A percentile compares a stretch with the other conserved stretches of the same genome.
Conservation (phyloP, 2,113 vertebrate species). For the Piprites chloris region DNA sequence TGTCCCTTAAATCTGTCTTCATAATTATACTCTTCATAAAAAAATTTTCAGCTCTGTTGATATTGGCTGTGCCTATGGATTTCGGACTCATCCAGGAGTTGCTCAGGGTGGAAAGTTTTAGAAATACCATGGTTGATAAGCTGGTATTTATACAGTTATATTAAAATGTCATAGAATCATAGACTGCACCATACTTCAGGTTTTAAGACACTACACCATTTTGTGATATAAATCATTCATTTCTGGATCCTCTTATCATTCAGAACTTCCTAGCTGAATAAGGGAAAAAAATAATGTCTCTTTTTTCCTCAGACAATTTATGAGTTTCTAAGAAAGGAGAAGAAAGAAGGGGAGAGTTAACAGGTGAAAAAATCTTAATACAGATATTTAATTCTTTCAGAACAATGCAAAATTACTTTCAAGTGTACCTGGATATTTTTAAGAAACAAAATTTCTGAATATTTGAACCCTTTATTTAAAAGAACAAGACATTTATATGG, state of each 20-base stretch:
- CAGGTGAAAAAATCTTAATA: not conserved
- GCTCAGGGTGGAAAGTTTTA: not conserved
- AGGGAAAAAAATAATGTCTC: not conserved
- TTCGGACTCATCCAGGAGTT: not conserved
- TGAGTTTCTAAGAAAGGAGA: not conserved
- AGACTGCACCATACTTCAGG: not conserved
- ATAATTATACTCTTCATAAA: not conserved
- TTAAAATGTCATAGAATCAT: not conserved
- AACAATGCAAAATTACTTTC: not conserved
- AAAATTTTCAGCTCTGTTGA: not conserved
- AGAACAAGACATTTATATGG: rapidly evolving
- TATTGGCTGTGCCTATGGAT: not conserved
- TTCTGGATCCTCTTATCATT: not conserved
- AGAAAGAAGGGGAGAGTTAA: not conserved
- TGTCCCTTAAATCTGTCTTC: not conserved
- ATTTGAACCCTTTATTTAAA: not conserved
- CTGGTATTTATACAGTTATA: not conserved
- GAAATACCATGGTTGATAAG: not conserved
- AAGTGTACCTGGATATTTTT: not conserved
- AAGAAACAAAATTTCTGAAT: not conserved
- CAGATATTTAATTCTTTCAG: not conserved
- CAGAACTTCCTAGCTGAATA: not conserved
- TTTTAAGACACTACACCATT: not conserved
- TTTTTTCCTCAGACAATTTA: not conserved
- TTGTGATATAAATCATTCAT: not conserved